Percentiles rank a stretch among this genome's conserved stretches.
These are phyloP conservation scores for Oscheius sp. DNA, from an alignment of 2,888 invertebrate species.

Conservation along the genomic window DNA sequence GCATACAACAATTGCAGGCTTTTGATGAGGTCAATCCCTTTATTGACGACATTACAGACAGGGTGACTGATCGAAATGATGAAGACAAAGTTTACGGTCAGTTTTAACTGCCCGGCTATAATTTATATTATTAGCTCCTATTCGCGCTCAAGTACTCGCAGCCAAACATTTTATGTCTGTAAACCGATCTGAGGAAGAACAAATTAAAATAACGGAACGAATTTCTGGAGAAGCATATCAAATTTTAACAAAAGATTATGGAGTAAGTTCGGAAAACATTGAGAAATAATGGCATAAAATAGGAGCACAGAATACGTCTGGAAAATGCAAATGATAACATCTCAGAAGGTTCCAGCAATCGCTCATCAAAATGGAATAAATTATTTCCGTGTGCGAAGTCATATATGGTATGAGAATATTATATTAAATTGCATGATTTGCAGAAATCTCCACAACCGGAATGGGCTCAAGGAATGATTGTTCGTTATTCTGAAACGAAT, in stretches of 20 bases:
- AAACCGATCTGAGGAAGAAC: conserved; percentile 7
- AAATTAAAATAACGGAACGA: neutral
- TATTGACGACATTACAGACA: neutral
- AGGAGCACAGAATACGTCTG: conserved; percentile 5
- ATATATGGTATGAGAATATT: conserved; percentile 1
- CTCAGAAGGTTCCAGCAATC: neutral
- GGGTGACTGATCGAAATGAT: conserved; percentile 8
- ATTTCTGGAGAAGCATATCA: neutral
- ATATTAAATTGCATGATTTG: neutral
- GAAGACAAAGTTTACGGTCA: conserved; percentile 32
- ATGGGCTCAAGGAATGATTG: conserved; percentile 27
- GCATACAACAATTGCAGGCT: conserved; percentile 11
- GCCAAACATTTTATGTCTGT: conserved; percentile 1
- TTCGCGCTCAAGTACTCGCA: conserved; percentile 11
- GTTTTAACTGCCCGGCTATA: neutral
- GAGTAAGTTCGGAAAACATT: neutral
- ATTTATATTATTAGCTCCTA: conserved; percentile 25
- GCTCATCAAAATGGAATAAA: neutral
- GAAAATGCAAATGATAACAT: neutral
- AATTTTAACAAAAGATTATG: conserved; percentile 16
- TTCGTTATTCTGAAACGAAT: neutral
- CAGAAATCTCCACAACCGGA: conserved; percentile 30
- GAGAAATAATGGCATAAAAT: neutral
- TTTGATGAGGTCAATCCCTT: conserved; percentile 12
- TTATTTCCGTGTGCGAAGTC: conserved; percentile 18